phyloP scores from a whole-genome alignment of 2,797 vertebrate species.

The Pangasius krempfi region DNA sequence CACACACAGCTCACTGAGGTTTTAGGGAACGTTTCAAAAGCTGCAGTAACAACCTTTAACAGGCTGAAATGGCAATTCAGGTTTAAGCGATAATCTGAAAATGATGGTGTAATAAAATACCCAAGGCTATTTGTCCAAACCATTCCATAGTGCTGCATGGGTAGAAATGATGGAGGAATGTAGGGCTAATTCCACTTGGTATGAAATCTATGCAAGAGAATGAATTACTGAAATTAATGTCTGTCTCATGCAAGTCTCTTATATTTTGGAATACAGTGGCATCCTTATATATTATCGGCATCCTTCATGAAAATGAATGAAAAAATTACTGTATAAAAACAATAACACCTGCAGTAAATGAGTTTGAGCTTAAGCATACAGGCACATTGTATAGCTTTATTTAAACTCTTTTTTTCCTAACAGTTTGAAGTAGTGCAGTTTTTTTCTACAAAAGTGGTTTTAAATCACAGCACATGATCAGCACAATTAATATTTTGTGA shows the following conservation, averaged over 20 bases:
- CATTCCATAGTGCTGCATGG: constrained; percentile 51
- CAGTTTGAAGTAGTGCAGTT: neutral
- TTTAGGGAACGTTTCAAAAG: neutral
- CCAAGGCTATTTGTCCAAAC: constrained; percentile 21
- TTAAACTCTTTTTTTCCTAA: neutral
- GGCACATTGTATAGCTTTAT: neutral
- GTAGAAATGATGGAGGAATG: constrained; percentile 52
- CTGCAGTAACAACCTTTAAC: constrained; percentile 2
- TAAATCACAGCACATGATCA: neutral
- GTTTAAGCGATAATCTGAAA: neutral
- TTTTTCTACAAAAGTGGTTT: neutral
- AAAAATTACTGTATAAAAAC: neutral
- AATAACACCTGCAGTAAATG: neutral
- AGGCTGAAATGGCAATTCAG: neutral
- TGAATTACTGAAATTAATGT: constrained; percentile 36
- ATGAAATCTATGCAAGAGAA: constrained; percentile 78
- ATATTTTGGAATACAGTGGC: neutral
- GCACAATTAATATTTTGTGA: neutral
- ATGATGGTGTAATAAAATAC: neutral
- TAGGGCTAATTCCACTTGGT: constrained; percentile 65
- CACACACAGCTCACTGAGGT: constrained; percentile 5
- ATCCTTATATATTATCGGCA: neutral
- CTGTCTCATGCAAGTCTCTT: neutral
- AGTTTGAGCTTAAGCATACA: neutral
- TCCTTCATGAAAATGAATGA: neutral